A percentile compares a stretch with the other conserved stretches of the same genome.
These are phyloP conservation scores for Hydrophis major DNA, from an alignment of 2,797 vertebrate species.

Conservation along the genomic window DNA sequence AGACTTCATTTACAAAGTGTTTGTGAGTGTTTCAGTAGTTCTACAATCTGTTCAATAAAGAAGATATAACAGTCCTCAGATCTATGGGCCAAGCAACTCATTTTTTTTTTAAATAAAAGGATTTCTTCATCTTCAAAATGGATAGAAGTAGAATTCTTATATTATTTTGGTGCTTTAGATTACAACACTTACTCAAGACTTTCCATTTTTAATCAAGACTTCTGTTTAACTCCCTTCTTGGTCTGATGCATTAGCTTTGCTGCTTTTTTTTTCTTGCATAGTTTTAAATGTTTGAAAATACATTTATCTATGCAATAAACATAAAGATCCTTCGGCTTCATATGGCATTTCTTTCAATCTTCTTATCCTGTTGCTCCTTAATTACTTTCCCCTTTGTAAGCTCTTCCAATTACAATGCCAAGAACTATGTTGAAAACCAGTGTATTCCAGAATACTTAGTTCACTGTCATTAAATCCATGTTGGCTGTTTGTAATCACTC, in stretches of 20 bases:
- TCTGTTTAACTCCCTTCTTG: not conserved
- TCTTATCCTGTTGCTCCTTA: constrained; percentile 1
- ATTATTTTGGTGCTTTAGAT: not conserved
- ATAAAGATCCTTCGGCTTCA: not conserved
- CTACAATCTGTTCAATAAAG: not conserved
- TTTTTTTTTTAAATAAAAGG: not conserved
- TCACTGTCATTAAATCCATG: not conserved
- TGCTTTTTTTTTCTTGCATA: not conserved
- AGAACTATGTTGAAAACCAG: not conserved
- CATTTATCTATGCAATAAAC: not conserved
- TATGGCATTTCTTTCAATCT: not conserved
- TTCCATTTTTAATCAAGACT: not conserved
- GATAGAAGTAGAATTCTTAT: not conserved
- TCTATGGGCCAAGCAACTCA: not conserved
- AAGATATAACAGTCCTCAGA: not conserved
- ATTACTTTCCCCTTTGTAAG: not conserved
- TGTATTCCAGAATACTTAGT: not conserved
- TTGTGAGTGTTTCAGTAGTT: not conserved
- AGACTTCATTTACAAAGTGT: not conserved
- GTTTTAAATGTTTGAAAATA: not conserved
- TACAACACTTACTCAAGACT: not conserved
- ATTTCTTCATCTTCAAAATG: not conserved
- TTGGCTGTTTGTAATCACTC: not conserved
- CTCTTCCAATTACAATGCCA: not conserved
- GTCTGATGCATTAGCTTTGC: not conserved